Percentiles rank a stretch among this genome's conserved stretches.
phyloP scores from a whole-genome alignment of 2,888 invertebrate genomes.

The Cryptocephalus primarius region DNA sequence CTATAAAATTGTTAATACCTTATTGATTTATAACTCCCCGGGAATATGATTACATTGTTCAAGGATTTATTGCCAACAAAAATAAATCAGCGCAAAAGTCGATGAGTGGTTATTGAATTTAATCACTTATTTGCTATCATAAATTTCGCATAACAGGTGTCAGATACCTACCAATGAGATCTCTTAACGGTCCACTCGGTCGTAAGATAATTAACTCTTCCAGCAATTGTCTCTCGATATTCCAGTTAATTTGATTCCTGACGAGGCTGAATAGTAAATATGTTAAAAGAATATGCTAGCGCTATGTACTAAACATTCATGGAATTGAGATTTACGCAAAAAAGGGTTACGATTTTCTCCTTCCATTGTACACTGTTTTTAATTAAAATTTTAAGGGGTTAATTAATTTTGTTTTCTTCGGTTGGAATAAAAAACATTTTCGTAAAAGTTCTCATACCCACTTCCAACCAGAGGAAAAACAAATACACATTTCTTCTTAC shows the following conservation, averaged over 20 bases:
- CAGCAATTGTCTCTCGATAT: conserved; percentile 4
- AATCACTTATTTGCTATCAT: conserved; percentile 12
- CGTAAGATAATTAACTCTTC: conserved; percentile 4
- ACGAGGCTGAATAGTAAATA: too few species aligned
- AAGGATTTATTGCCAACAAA: conserved; percentile 7
- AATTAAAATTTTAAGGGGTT: too few species aligned
- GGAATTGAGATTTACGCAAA: too few species aligned
- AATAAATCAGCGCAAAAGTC: conserved; percentile 7
- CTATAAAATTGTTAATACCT: conserved; percentile 3
- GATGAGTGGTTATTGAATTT: conserved; percentile 11
- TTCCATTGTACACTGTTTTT: too few species aligned
- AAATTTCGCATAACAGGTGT: conserved; percentile 16
- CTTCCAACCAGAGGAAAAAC: too few species aligned
- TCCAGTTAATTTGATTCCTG: neutral
- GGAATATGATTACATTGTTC: conserved; percentile 8
- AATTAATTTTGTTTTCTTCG: too few species aligned
- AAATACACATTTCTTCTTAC: too few species aligned
- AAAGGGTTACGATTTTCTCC: too few species aligned
- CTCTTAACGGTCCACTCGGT: conserved; percentile 5
- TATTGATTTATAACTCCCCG: conserved; percentile 5
- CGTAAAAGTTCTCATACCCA: too few species aligned
- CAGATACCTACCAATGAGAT: conserved; percentile 9
- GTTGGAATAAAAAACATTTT: too few species aligned
- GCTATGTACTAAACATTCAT: too few species aligned
- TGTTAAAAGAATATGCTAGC: too few species aligned